A percentile compares a stretch with the other conserved stretches of the same genome.
These are phyloP conservation scores for Ciconia nigra DNA, from an alignment of 2,797 vertebrate species.

Conservation along the genomic window DNA sequence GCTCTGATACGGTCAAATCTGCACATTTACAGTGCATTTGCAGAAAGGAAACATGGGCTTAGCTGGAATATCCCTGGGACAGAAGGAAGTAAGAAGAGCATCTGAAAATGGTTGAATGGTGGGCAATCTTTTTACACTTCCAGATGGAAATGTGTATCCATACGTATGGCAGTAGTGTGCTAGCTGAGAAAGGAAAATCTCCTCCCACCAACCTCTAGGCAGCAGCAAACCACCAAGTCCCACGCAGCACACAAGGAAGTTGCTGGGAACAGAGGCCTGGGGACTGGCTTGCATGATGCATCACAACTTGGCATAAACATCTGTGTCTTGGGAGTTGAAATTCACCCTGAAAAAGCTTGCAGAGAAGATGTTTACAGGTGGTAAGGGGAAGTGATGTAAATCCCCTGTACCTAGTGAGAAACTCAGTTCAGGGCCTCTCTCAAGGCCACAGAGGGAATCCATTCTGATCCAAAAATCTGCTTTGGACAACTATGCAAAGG, in stretches of 20 bases:
- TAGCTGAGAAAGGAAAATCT: not conserved
- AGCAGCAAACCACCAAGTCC: not conserved
- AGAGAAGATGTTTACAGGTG: not conserved
- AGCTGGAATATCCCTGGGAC: not conserved
- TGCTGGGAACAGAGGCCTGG: not conserved
- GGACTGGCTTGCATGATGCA: not conserved
- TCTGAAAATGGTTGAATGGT: not conserved
- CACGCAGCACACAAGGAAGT: not conserved
- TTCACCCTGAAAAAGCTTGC: not conserved
- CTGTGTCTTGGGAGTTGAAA: not conserved
- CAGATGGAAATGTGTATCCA: not conserved
- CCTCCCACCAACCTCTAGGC: not conserved
- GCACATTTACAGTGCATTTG: not conserved
- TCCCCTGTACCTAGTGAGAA: not conserved
- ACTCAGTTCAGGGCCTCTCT: not conserved
- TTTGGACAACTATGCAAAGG: not conserved
- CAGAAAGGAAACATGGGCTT: not conserved
- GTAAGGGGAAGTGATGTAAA: not conserved
- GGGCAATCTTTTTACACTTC: not conserved
- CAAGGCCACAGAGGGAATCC: not conserved
- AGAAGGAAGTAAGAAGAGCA: not conserved
- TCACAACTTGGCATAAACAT: not conserved
- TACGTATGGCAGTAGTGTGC: rapidly evolving
- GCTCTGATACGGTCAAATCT: not conserved
- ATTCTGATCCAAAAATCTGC: not conserved